These are phyloP conservation scores for Polydrusus pterygomalis DNA, from an alignment of 2,888 invertebrate genomes.

Conservation along the genomic window DNA sequence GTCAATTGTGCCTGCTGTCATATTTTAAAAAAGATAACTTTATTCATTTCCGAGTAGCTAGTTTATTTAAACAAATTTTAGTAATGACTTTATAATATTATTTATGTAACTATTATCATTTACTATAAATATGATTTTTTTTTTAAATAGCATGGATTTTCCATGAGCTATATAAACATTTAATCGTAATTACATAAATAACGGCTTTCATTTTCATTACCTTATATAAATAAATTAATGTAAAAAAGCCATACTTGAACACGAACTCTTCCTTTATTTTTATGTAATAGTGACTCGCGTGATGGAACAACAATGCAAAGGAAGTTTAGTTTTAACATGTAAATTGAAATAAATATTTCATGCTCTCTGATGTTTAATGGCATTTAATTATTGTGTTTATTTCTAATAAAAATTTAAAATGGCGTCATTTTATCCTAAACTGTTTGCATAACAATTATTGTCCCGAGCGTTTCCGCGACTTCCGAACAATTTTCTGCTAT, in stretches of 20 bases:
- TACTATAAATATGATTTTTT: not conserved
- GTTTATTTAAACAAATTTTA: no score
- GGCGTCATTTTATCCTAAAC: constrained; percentile 27
- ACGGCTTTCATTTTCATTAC: constrained; percentile 50
- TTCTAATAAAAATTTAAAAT: constrained; percentile 33
- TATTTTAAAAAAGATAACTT: no score
- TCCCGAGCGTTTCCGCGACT: no score
- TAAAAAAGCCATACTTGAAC: constrained; percentile 41
- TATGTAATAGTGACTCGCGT: constrained; percentile 50
- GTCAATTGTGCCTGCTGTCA: no score
- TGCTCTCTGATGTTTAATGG: constrained; percentile 42
- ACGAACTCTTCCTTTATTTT: constrained; percentile 51
- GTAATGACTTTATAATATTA: not conserved
- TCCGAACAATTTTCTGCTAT: no score
- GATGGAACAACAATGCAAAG: constrained; percentile 52
- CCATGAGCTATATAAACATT: constrained; percentile 5
- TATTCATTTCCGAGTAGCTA: no score
- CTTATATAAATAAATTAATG: constrained; percentile 49
- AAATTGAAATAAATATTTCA: constrained; percentile 51
- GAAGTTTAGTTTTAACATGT: constrained; percentile 51
- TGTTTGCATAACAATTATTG: constrained; percentile 4
- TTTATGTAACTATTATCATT: not conserved
- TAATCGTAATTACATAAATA: constrained; percentile 28
- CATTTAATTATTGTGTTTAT: constrained; percentile 42
- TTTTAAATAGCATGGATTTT: not conserved